phyloP scores from a whole-genome alignment of 2,113 vertebrate species.

The Megaleporinus macrocephalus region DNA sequence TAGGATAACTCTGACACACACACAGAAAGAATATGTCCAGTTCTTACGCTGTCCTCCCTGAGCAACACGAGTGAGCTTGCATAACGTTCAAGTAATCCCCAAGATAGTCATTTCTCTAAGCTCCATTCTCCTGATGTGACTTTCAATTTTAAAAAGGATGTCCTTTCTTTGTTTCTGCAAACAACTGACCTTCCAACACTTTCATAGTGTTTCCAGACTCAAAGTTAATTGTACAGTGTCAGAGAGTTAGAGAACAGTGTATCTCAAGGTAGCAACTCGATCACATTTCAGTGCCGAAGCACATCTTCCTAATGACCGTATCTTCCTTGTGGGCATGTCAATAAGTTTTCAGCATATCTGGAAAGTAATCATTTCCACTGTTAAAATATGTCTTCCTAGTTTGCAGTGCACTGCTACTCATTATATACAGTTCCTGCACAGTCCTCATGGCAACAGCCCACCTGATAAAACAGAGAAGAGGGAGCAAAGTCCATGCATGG shows the following conservation, averaged over 20 bases:
- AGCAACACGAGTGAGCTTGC: constrained; percentile 44
- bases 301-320: not conserved
- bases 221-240: not conserved
- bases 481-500: constrained; percentile 28
- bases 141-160: constrained; percentile 4
- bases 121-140: constrained; percentile 33
- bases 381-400: not conserved
- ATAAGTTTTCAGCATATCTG: constrained; percentile 5
- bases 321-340: not conserved
- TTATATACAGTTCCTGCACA: not conserved
- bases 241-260: constrained; percentile 10
- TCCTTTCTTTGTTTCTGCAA: constrained; percentile 14
- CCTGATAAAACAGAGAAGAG: constrained; percentile 43
- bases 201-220: not conserved
- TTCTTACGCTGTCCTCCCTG: constrained; percentile 5
- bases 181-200: not conserved
- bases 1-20: constrained; percentile 1
- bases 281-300: not conserved
- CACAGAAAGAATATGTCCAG: constrained; percentile 11
- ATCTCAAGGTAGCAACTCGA: not conserved
- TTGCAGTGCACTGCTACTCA: not conserved
- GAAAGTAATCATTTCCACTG: not conserved
- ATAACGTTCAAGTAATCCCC: constrained; percentile 42
- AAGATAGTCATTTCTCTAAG: constrained; percentile 29
- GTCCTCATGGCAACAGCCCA: constrained; percentile 27